phyloP scores from a whole-genome alignment of 2,888 invertebrate genomes.

The Coronaproctus castanopsis region DNA sequence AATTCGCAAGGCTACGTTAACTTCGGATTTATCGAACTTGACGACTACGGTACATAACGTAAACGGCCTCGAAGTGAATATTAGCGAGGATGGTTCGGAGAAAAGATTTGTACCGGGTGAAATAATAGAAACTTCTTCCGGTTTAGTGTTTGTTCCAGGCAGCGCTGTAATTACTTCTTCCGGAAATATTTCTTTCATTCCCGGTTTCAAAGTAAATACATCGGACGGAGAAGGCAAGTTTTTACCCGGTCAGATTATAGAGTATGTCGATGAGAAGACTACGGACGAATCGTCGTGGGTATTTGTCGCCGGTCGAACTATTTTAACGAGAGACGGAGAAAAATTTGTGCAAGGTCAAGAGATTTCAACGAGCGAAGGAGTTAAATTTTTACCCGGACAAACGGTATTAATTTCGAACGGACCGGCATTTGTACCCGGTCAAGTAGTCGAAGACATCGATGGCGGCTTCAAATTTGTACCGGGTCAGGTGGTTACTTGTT shows the following conservation, averaged over 20 bases:
- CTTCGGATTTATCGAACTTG: too few species aligned
- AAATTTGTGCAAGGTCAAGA: constrained; percentile 47
- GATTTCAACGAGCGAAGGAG: constrained; percentile 35
- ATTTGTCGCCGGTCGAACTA: constrained; percentile 42
- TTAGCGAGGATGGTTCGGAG: constrained; percentile 41
- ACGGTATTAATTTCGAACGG: constrained; percentile 36
- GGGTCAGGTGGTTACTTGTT: constrained; percentile 40
- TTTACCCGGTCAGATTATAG: constrained; percentile 48
- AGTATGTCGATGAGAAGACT: constrained; percentile 31
- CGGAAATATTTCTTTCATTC: constrained; percentile 43
- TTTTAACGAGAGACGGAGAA: constrained; percentile 22
- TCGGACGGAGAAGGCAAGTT: constrained; percentile 47
- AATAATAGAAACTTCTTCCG: constrained; percentile 40
- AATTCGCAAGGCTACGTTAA: constrained; percentile 20
- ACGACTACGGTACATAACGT: neutral
- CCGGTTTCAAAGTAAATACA: constrained; percentile 48
- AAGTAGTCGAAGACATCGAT: constrained; percentile 34
- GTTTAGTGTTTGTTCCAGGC: constrained; percentile 51
- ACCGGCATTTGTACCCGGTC: constrained; percentile 42
- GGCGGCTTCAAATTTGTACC: constrained; percentile 36
- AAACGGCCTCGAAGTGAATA: constrained; percentile 25
- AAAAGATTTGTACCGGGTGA: constrained; percentile 46
- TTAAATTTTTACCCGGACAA: constrained; percentile 50
- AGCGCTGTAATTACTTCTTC: constrained; percentile 47
- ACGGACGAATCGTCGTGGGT: constrained; percentile 33